Percentiles rank a stretch among this genome's conserved stretches.
phyloP scores from a whole-genome alignment of 2,797 vertebrate species.

The Anguilla pacifica region DNA sequence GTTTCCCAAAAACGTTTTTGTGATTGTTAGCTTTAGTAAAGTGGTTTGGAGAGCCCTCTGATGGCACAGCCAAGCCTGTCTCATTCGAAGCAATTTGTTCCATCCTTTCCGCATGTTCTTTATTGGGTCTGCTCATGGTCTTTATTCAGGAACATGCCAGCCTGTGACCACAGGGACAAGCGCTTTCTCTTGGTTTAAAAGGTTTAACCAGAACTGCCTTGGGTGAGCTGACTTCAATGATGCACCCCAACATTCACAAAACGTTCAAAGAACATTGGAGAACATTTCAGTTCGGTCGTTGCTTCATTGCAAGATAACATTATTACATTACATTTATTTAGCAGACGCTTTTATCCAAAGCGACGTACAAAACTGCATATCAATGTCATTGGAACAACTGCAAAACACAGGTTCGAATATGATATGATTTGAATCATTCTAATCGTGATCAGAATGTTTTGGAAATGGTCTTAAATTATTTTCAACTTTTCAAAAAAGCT shows the following conservation, averaged over 20 bases:
- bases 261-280: background rate
- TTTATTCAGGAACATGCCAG: background rate
- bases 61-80: background rate
- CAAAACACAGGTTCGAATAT: too few species aligned
- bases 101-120: background rate
- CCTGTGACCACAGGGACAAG: background rate
- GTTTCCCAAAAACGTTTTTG: background rate
- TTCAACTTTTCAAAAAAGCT: too few species aligned
- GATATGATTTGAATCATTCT: too few species aligned
- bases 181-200: background rate
- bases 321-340: background rate
- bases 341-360: too few species aligned
- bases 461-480: too few species aligned
- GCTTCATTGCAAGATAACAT: background rate
- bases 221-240: background rate
- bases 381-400: too few species aligned
- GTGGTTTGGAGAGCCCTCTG: constrained; percentile 2
- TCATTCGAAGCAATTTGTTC: constrained; percentile 8
- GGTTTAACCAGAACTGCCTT: background rate
- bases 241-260: background rate
- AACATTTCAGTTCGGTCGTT: background rate
- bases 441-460: too few species aligned
- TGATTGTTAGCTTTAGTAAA: constrained; percentile 2
- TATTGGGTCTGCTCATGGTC: background rate
- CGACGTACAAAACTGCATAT: too few species aligned